Percentiles rank a stretch among this genome's conserved stretches.
These are phyloP conservation scores for Matsumurasca onukii DNA, from an alignment of 1,140 invertebrate genomes.

Conservation along the genomic window DNA sequence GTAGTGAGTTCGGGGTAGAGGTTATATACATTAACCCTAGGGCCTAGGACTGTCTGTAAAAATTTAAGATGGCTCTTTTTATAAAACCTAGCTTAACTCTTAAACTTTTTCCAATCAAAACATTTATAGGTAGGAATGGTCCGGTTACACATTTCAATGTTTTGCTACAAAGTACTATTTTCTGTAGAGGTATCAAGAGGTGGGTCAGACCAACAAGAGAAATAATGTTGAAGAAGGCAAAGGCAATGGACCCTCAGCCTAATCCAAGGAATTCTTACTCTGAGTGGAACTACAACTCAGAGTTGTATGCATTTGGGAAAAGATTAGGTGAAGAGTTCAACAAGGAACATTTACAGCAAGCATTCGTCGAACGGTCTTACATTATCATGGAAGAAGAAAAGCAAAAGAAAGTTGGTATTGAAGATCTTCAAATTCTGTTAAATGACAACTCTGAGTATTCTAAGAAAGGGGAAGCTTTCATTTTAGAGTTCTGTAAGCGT, in stretches of 20 bases:
- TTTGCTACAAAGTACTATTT: no score
- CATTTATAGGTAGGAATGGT: no score
- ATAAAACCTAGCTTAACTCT: no score
- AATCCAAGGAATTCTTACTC: slow-evolving; percentile 60
- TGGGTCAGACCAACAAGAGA: not conserved
- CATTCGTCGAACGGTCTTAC: slow-evolving; percentile 80
- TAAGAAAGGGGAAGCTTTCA: slow-evolving; percentile 61
- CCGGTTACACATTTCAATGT: no score
- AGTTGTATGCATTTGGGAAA: slow-evolving; percentile 85
- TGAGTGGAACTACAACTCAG: slow-evolving; percentile 88
- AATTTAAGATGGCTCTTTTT: no score
- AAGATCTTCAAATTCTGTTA: slow-evolving; percentile 56
- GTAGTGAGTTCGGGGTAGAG: no score
- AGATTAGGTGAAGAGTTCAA: slow-evolving; percentile 85
- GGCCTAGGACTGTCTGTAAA: no score
- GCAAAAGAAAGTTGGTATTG: slow-evolving; percentile 68
- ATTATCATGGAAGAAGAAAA: slow-evolving; percentile 67
- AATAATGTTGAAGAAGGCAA: not conserved
- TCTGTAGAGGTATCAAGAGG: not conserved
- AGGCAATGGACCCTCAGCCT: slow-evolving; percentile 44
- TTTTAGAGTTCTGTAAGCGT: slow-evolving; percentile 56
- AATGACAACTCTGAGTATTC: slow-evolving; percentile 69
- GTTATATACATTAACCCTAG: no score
- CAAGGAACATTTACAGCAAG: slow-evolving; percentile 63
- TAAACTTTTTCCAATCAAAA: no score